Evolutionary conservation across 2,113 vertebrate species (phyloP).

Genomic region (Panurus biarmicus): DNA sequence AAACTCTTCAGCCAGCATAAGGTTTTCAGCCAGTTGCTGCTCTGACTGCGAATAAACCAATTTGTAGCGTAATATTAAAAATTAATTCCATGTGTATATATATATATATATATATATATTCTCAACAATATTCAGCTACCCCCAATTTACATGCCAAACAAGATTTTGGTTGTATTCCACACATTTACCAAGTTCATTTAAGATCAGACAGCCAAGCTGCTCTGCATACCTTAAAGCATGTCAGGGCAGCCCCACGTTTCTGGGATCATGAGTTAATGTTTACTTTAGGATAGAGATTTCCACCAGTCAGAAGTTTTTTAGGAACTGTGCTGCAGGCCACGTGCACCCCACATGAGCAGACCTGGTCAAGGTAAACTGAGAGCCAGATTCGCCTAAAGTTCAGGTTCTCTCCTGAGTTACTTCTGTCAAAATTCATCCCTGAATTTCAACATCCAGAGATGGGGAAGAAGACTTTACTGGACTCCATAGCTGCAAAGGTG

Average conservation of each 20-base stretch:
- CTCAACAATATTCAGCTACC: neutral
- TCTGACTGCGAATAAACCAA: neutral
- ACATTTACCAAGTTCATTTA: neutral
- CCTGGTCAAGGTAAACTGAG: neutral
- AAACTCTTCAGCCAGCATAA: neutral
- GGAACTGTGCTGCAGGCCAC: neutral
- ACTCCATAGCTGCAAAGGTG: neutral
- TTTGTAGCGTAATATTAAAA: neutral
- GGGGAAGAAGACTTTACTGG: neutral
- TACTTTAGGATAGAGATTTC: neutral
- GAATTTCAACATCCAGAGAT: neutral
- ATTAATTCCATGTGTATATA: neutral
- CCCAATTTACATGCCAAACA: neutral
- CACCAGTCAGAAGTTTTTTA: neutral
- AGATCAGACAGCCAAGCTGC: neutral
- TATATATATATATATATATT: neutral
- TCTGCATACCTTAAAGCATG: neutral
- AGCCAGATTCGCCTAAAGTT: no score
- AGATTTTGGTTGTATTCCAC: neutral
- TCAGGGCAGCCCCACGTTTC: neutral
- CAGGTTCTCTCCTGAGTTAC: neutral
- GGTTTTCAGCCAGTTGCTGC: neutral
- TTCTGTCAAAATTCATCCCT: neutral
- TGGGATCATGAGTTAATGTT: neutral
- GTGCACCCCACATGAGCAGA: accelerated